Evolutionary conservation across 2,888 invertebrate species (phyloP).

Genomic region (Lepidochitona cinerea): DNA sequence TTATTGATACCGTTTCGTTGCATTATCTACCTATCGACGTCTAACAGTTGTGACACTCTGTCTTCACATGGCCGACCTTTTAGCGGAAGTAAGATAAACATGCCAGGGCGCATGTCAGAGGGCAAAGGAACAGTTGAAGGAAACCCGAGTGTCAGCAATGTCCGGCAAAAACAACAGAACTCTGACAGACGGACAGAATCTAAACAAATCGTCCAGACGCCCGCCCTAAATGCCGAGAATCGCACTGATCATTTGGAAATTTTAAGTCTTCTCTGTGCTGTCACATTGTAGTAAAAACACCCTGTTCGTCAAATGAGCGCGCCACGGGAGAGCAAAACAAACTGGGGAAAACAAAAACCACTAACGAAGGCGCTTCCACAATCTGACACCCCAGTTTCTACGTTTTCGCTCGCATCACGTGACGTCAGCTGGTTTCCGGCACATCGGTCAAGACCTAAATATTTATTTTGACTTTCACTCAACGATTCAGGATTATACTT

Average conservation of each 20-base stretch:
- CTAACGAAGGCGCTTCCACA: no score
- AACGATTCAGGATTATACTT: no score
- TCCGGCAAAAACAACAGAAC: background rate
- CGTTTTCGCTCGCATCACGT: no score
- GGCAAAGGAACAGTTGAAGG: background rate
- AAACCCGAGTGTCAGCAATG: background rate
- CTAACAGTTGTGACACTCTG: constrained; percentile 1
- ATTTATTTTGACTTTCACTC: no score
- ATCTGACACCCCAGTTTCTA: no score
- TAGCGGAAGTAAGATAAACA: constrained; percentile 7
- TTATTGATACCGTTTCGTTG: no score
- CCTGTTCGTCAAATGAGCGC: background rate
- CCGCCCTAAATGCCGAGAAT: background rate
- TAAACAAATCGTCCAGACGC: background rate
- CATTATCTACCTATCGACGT: no score
- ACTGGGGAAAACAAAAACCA: background rate
- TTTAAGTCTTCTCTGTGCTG: background rate
- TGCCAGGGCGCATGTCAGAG: constrained; percentile 7
- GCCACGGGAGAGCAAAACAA: background rate
- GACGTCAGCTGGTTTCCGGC: no score
- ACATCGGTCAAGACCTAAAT: no score
- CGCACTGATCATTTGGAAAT: background rate
- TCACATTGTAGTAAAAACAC: background rate
- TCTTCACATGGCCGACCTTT: constrained; percentile 2
- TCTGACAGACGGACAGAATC: constrained; percentile 2